A percentile compares a stretch with the other conserved stretches of the same genome.
These are phyloP conservation scores for Xiphophorus maculatus DNA, from an alignment of 2,113 vertebrate species.

Conservation along the genomic window DNA sequence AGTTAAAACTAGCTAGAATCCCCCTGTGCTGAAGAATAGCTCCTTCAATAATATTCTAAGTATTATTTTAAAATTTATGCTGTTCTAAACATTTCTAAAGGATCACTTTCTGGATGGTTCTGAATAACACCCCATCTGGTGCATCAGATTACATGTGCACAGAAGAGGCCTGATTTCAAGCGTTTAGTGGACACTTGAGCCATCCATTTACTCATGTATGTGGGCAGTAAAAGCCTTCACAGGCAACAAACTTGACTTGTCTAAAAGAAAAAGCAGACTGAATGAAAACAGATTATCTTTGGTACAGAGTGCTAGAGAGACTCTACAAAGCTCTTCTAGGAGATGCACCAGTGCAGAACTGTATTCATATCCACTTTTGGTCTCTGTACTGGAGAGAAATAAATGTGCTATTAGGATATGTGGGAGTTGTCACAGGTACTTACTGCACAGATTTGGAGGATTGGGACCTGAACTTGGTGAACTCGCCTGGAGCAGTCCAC, in stretches of 20 bases:
- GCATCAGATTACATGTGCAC: background rate
- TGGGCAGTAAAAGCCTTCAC: slow-evolving; percentile 13
- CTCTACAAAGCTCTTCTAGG: slow-evolving; percentile 4
- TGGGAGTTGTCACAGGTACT: slow-evolving; percentile 71
- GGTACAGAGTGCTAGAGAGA: slow-evolving; percentile 1
- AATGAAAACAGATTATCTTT: background rate
- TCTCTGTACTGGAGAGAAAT: slow-evolving; percentile 27
- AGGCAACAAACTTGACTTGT: slow-evolving; percentile 9
- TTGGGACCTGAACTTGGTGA: slow-evolving; percentile 98
- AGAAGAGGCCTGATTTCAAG: background rate
- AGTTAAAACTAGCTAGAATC: no score
- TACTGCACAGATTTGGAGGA: slow-evolving; percentile 94
- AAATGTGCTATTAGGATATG: slow-evolving; percentile 7
- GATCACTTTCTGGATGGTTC: background rate
- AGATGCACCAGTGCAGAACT: slow-evolving; percentile 9
- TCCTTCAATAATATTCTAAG: background rate
- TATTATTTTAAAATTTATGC: no score
- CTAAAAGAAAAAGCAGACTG: slow-evolving; percentile 12
- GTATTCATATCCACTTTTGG: slow-evolving; percentile 1
- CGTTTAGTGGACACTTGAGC: slow-evolving; percentile 2
- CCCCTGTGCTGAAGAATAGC: background rate
- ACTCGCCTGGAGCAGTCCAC: slow-evolving; percentile 97
- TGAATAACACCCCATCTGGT: background rate
- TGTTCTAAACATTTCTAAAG: background rate
- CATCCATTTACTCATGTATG: slow-evolving; percentile 2